Conservation (phyloP, 2,113 vertebrate genomes). For the Hassar affinis region DNA sequence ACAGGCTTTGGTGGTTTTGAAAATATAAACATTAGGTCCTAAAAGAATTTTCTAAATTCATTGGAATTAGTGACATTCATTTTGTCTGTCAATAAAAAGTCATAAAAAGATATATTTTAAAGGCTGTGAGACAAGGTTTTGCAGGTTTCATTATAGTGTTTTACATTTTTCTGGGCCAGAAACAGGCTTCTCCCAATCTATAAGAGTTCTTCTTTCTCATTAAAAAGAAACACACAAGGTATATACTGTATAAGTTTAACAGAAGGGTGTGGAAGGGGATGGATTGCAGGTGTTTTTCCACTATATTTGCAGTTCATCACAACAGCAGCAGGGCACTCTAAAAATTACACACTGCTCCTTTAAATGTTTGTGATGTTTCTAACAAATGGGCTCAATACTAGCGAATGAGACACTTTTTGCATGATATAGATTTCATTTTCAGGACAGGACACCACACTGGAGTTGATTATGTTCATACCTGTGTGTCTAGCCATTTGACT, state of each 20-base stretch:
- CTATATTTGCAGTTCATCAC: background rate
- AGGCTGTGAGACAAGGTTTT: background rate
- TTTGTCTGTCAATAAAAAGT: background rate
- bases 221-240: background rate
- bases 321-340: background rate
- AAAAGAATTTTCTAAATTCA: background rate
- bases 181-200: background rate
- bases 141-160: background rate
- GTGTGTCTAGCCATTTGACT: conserved; percentile 86
- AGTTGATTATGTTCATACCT: conserved; percentile 70
- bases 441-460: background rate
- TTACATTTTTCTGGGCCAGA: background rate
- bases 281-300: too few species aligned
- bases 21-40: background rate
- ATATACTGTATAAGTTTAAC: background rate
- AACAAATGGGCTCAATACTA: background rate
- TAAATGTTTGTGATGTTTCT: background rate
- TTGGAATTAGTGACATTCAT: background rate
- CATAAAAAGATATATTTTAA: background rate
- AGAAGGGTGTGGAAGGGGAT: background rate
- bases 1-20: background rate
- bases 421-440: background rate
- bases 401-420: background rate
- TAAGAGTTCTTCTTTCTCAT: too few species aligned
- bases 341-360: background rate